Evolutionary conservation across 2,888 invertebrate genomes (phyloP).

Genomic region (Chrysomela aeneicollis): DNA sequence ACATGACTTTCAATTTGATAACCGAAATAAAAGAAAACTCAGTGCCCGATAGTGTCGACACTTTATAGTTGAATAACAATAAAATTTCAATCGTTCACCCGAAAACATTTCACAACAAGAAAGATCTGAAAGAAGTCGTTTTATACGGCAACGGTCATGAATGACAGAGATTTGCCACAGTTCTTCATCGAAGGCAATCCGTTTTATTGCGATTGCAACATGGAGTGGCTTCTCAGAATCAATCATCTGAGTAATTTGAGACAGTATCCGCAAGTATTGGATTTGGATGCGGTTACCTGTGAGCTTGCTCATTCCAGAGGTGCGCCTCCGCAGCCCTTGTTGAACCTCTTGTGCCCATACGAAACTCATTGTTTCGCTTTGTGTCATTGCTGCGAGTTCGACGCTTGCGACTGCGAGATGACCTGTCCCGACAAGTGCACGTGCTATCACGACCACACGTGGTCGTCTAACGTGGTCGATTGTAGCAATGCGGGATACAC

Average conservation of each 20-base stretch:
- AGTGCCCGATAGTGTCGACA: slow-evolving; percentile 77
- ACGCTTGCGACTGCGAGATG: slow-evolving; percentile 92
- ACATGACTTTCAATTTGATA: slow-evolving; percentile 78
- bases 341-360: slow-evolving; percentile 83
- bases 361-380: slow-evolving; percentile 84
- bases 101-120: slow-evolving; percentile 76
- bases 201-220: slow-evolving; percentile 84
- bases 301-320: slow-evolving; percentile 73
- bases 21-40: slow-evolving; percentile 73
- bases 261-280: slow-evolving; percentile 81
- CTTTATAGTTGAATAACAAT: slow-evolving; percentile 78
- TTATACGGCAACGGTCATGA: slow-evolving; percentile 76
- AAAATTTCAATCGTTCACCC: slow-evolving; percentile 74
- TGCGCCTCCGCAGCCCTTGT: slow-evolving; percentile 70
- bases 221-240: slow-evolving; percentile 86
- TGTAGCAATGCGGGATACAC: slow-evolving; percentile 79
- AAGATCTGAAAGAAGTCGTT: slow-evolving; percentile 77
- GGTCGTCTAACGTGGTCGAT: slow-evolving; percentile 86
- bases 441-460: slow-evolving; percentile 87
- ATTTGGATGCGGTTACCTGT: slow-evolving; percentile 81
- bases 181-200: slow-evolving; percentile 86
- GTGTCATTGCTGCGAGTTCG: slow-evolving; percentile 90
- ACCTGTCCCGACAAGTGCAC: slow-evolving; percentile 86
- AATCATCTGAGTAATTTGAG: slow-evolving; percentile 77
- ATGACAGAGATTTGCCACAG: slow-evolving; percentile 75